These are phyloP conservation scores for Tenualosa ilisha DNA, from an alignment of 2,797 vertebrate genomes.

Conservation along the genomic window DNA sequence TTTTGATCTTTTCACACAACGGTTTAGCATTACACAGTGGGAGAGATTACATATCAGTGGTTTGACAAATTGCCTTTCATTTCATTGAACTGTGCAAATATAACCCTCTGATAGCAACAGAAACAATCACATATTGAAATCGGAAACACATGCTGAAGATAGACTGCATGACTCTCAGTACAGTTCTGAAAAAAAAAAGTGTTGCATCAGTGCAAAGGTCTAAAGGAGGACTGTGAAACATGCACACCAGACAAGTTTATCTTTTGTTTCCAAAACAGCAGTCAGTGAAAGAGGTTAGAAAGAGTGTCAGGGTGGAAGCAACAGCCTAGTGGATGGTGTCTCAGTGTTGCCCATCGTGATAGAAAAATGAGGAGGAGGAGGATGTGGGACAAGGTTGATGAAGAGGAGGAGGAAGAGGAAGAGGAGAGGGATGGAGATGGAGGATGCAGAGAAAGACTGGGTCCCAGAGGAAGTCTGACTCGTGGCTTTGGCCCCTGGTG, in stretches of 20 bases:
- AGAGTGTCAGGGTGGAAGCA: neutral
- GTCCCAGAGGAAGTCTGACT: neutral
- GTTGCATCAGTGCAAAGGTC: conserved; percentile 4
- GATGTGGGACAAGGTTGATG: neutral
- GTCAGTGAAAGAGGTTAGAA: neutral
- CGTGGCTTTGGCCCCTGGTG: conserved; percentile 20
- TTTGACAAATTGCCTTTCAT: neutral
- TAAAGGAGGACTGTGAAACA: neutral
- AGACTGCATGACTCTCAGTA: neutral
- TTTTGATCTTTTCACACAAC: neutral
- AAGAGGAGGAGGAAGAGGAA: neutral
- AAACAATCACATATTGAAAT: neutral
- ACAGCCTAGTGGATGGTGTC: neutral
- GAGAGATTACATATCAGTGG: conserved; percentile 4
- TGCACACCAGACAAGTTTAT: conserved; percentile 6
- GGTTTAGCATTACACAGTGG: neutral
- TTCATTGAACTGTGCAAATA: neutral
- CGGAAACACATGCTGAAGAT: neutral
- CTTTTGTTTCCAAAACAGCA: neutral
- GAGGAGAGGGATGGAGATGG: neutral
- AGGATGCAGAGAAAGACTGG: neutral
- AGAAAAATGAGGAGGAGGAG: neutral
- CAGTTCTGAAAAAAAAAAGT: neutral
- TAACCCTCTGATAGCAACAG: neutral
- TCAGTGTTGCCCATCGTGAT: neutral